Percentiles rank a stretch among this genome's conserved stretches.
Evolutionary conservation across 1,140 invertebrate genomes (phyloP).

Genomic region (Meloidogyne floridensis): DNA sequence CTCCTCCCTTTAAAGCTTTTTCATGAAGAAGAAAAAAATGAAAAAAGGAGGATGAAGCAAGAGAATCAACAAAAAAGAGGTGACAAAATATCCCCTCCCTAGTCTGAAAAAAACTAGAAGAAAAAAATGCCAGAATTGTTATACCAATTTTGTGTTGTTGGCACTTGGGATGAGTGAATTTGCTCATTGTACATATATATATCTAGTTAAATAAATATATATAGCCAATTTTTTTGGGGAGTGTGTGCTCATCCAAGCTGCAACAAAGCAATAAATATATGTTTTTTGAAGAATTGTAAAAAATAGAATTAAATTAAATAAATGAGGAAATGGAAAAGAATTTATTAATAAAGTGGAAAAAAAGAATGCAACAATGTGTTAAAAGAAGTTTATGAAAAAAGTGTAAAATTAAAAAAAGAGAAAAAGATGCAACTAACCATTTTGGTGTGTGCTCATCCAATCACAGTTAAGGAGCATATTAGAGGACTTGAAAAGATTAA

Average conservation of each 20-base stretch:
- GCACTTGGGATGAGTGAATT: too few relatives aligned
- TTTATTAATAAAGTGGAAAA: too few relatives aligned
- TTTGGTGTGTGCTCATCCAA: too few relatives aligned
- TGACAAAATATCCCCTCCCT: neutral
- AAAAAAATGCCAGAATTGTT: neutral
- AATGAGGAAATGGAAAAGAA: too few relatives aligned
- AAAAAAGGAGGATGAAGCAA: neutral
- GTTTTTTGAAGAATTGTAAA: too few relatives aligned
- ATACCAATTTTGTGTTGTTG: neutral
- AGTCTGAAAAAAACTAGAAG: neutral
- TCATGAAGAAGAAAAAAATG: neutral
- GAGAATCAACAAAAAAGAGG: neutral
- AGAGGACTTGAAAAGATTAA: too few relatives aligned
- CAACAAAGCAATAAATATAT: neutral
- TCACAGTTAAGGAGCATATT: too few relatives aligned
- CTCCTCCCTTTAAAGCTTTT: neutral
- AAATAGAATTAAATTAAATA: neutral
- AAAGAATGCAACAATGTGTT: too few relatives aligned
- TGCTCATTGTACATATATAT: neutral
- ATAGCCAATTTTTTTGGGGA: neutral
- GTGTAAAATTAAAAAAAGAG: too few relatives aligned
- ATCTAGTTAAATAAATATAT: neutral
- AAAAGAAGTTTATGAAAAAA: too few relatives aligned
- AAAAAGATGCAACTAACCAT: too few relatives aligned
- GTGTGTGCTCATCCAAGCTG: conserved; percentile 2